Base-by-base conservation (phyloP, 2,797 vertebrate species). In the Protonibea diacanthus region DNA sequence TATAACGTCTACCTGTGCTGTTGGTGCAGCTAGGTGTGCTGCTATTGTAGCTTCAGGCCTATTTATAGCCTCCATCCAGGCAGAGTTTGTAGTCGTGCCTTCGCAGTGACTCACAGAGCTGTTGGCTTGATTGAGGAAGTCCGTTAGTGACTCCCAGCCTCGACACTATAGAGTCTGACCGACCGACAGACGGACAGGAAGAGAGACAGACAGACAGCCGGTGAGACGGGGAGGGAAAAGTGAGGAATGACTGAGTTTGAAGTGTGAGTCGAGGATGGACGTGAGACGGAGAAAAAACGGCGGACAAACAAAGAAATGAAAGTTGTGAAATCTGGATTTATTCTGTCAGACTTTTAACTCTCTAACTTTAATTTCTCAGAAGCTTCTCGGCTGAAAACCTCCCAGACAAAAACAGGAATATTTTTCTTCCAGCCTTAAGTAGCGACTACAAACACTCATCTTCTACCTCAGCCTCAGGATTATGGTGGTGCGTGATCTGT, bases 61-160 rank as follows among this genome's bases (percentile, higher is more conserved):
- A 89, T 93, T 91, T 74, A 62, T 90, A 91, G 76, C 44, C 55
- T 42, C 29, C 67, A n/a, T 62, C 25, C 56, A 68, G 58, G 3
- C 25, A 11, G 52, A 14, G 59, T 38, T 42, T 57, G 52, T 61
- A 47, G 62, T 59, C 51, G 49, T 58, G 78, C 57, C 53, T 84
- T 25, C 25, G 72, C 76, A 47, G 66, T 65, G 80, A 90, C 80
- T 86, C 85, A 61, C 55, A 47, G 80, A 72, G 80, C 76, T 70
- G 61, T 45, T 25, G 73, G 63, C 9, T 49, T 79, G 87, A 91
- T 91, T 76, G 84, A 94, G 94, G 94, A 94, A 93, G 90, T 94
- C 93, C 83, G 81, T 82, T 71, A 75, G 80, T 71, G 80, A 87
- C 87, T 77, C 81, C 82, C 76, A 60, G 29, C 71, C 59, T 66